Conservation (phyloP, 2,888 invertebrate genomes). For the Melinaea marsaeus region DNA sequence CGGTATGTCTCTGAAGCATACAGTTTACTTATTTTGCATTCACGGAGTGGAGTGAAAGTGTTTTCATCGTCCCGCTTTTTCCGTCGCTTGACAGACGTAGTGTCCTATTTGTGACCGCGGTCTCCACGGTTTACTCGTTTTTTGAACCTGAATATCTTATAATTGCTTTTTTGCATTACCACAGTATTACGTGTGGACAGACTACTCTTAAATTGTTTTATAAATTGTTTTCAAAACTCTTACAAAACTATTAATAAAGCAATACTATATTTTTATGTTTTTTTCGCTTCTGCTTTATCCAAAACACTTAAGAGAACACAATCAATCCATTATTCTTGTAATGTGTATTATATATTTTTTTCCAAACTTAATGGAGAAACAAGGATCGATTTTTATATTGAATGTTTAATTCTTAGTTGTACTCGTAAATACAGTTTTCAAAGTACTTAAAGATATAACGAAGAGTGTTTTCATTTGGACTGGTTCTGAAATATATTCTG, state of each 20-base stretch:
- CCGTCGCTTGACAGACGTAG: constrained; percentile 53
- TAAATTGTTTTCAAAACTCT: background rate
- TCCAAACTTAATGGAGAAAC: constrained; percentile 5
- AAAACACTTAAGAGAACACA: background rate
- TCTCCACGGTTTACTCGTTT: constrained; percentile 40
- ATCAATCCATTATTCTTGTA: background rate
- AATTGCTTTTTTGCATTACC: constrained; percentile 27
- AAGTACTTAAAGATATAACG: constrained; percentile 6
- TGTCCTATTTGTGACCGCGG: constrained; percentile 51
- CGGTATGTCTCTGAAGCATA: constrained; percentile 30
- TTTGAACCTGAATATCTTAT: constrained; percentile 37
- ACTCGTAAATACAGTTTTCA: constrained; percentile 9
- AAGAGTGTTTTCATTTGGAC: constrained; percentile 19
- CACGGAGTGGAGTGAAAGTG: constrained; percentile 61
- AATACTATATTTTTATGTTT: background rate
- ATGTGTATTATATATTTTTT: background rate
- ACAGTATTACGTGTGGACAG: background rate
- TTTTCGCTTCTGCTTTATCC: background rate
- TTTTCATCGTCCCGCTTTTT: constrained; percentile 62
- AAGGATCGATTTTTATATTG: constrained; percentile 6
- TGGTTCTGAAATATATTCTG: constrained; percentile 47
- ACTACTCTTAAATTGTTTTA: background rate
- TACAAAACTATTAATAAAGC: too few relatives aligned
- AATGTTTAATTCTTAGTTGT: constrained; percentile 12
- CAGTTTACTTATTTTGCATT: constrained; percentile 63